Evolutionary conservation across 2,888 invertebrate genomes (phyloP).

Genomic region (Pandemis corylana): DNA sequence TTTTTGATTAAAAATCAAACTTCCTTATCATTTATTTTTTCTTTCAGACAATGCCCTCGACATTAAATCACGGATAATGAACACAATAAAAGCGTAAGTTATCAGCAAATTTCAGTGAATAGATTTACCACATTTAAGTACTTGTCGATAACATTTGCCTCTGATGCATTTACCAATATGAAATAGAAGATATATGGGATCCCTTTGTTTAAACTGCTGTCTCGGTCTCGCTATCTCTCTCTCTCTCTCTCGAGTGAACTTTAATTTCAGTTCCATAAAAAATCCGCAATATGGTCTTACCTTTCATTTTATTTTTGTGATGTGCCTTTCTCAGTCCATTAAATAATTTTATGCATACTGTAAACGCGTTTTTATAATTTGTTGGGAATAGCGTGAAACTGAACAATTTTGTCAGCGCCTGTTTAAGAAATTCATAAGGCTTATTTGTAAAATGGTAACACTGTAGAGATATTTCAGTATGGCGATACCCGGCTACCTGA

Average conservation of each 20-base stretch:
- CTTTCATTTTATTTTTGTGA: not conserved
- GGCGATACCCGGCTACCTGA: slow-evolving; percentile 60
- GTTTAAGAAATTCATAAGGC: not conserved
- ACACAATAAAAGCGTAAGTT: too few relatives aligned
- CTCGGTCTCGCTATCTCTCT: too few relatives aligned
- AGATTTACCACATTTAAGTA: too few relatives aligned
- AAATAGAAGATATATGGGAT: not conserved
- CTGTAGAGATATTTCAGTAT: slow-evolving; percentile 54
- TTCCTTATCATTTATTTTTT: too few relatives aligned
- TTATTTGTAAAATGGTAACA: slow-evolving; percentile 41
- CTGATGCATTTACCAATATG: not conserved
- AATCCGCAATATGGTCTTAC: slow-evolving; percentile 2
- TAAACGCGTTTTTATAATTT: too few relatives aligned
- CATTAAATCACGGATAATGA: too few relatives aligned
- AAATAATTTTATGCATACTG: too few relatives aligned
- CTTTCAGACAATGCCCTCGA: too few relatives aligned
- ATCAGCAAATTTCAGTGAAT: too few relatives aligned
- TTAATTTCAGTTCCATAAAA: not conserved
- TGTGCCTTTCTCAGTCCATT: not conserved
- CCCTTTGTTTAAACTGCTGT: not conserved
- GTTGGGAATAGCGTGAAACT: not conserved
- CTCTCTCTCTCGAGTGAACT: not conserved
- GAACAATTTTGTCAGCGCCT: not conserved
- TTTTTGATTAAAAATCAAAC: too few relatives aligned
- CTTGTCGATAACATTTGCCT: not conserved